phyloP scores from a whole-genome alignment of 2,797 vertebrate genomes.

The Amazona ochrocephala region DNA sequence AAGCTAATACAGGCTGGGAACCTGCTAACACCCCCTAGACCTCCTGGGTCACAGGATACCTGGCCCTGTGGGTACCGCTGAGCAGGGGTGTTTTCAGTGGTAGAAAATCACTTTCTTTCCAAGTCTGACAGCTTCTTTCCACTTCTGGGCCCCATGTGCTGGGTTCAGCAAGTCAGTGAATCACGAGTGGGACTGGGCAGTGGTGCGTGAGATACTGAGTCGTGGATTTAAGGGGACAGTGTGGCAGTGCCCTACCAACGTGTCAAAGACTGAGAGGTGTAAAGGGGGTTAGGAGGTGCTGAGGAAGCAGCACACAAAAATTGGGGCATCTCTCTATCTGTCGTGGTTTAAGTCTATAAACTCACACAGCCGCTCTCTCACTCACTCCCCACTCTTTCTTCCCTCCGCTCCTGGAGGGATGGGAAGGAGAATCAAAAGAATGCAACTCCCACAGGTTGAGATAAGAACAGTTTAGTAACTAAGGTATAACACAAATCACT shows the following conservation, averaged over 20 bases:
- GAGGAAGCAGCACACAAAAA: neutral
- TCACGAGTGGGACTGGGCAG: neutral
- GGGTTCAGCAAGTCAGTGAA: neutral
- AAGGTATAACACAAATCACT: too few relatives aligned
- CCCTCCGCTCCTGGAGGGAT: too few relatives aligned
- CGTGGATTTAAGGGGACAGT: rapidly evolving
- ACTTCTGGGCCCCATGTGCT: rapidly evolving
- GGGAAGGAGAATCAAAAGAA: too few relatives aligned
- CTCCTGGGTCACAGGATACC: neutral
- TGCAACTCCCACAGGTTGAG: too few relatives aligned
- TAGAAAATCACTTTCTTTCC: neutral
- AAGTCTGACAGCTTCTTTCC: neutral
- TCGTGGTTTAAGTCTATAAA: too few relatives aligned
- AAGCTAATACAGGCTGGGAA: neutral
- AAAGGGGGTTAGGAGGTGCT: neutral
- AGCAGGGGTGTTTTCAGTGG: neutral
- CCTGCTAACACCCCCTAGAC: neutral
- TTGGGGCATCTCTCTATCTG: too few relatives aligned
- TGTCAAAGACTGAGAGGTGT: neutral
- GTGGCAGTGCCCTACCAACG: rapidly evolving
- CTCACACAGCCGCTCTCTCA: too few relatives aligned
- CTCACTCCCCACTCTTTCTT: too few relatives aligned
- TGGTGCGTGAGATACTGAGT: neutral
- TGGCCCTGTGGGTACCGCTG: rapidly evolving
- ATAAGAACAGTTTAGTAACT: too few relatives aligned